Conservation (phyloP, 2,888 invertebrate genomes). For the Seladonia tumulorum region DNA sequence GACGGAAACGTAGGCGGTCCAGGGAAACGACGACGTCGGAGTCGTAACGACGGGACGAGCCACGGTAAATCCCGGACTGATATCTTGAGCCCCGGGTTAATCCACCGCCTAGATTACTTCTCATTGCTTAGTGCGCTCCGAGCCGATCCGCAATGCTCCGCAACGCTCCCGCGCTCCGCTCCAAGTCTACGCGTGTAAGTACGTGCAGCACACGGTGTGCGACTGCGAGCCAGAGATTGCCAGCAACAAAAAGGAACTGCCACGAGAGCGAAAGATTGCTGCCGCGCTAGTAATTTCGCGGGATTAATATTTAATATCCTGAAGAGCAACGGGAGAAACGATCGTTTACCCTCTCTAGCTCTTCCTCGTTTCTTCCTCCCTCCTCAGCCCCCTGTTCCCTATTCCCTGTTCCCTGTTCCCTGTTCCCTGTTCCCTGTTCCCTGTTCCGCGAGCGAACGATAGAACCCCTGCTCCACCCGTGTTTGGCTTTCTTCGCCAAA, state of each 20-base stretch:
- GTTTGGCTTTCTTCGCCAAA: constrained; percentile 54
- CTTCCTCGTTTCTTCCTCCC: not conserved
- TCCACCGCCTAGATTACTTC: constrained; percentile 82
- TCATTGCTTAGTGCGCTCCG: constrained; percentile 77
- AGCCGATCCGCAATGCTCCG: not conserved
- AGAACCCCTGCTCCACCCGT: not conserved
- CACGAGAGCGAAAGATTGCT: constrained; percentile 72
- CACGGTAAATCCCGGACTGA: constrained; percentile 79
- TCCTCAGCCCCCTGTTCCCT: not conserved
- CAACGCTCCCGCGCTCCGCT: not conserved
- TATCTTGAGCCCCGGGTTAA: constrained; percentile 82
- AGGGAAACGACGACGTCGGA: constrained; percentile 36
- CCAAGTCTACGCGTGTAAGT: constrained; percentile 25
- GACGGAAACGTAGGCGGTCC: constrained; percentile 53
- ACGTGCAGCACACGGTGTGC: constrained; percentile 7
- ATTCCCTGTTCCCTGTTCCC: constrained; percentile 19
- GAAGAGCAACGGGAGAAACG: constrained; percentile 63
- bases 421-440: constrained; percentile 16
- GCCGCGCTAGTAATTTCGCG: constrained; percentile 81
- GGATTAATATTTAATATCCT: constrained; percentile 84
- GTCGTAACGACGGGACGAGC: constrained; percentile 72
- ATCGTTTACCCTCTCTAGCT: constrained; percentile 25
- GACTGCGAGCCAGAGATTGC: constrained; percentile 76
- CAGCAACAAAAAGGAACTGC: constrained; percentile 72
- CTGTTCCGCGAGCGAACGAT: constrained; percentile 34